Conservation (phyloP, 1,140 invertebrate genomes). For the Habropoda laboriosa region DNA sequence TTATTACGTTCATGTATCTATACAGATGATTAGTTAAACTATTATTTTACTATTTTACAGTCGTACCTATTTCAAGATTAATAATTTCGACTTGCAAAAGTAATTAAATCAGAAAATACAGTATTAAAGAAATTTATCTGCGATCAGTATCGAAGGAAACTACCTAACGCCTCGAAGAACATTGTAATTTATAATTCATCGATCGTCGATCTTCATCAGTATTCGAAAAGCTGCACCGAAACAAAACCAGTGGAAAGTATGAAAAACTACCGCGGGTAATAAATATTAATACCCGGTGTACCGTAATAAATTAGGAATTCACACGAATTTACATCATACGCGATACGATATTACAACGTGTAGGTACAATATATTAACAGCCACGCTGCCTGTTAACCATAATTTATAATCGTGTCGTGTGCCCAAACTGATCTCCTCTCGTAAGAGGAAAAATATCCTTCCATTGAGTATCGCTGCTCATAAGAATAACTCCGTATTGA, state of each 20-base stretch:
- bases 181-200: background rate
- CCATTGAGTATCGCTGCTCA: conserved; percentile 72
- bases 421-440: background rate
- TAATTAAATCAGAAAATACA: background rate
- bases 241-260: background rate
- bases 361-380: background rate
- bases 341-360: background rate
- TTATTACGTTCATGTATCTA: background rate
- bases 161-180: background rate
- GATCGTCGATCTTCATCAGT: background rate
- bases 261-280: background rate
- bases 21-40: background rate
- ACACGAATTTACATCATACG: conserved; percentile 2
- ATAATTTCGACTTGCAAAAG: background rate
- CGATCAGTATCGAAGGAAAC: background rate
- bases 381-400: background rate
- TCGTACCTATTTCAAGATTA: background rate
- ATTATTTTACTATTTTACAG: background rate
- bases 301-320: conserved; percentile 8
- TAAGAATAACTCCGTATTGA: conserved; percentile 75
- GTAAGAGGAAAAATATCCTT: background rate
- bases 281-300: background rate
- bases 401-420: conserved; percentile 6
- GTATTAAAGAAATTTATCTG: background rate
- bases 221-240: background rate